Base-by-base conservation (phyloP, 2,888 invertebrate species). In the Mylabris sibirica region DNA sequence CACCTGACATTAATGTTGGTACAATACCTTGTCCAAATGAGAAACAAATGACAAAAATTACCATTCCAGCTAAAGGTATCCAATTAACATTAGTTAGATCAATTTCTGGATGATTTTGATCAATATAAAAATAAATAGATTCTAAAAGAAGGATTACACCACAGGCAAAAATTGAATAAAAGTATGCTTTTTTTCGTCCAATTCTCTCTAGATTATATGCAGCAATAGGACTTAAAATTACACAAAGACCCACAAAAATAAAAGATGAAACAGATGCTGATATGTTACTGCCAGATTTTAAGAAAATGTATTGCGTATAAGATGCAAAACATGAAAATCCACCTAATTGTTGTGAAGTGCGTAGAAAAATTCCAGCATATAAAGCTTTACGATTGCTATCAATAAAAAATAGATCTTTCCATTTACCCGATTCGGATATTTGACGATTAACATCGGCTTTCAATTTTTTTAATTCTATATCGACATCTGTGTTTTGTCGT, bases 221-320 rank as follows among this genome's bases (percentile, higher is more conserved):
- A n/a, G 77, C 76, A 6, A 69, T 66, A 17, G 75, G 49, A 63
- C 75, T 79, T 14, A 78, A 38, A n/a, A 74, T 22, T 35, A 73
- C 68, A 59, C 73, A 71, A 20, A 75, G 24, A 22, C 70, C 76
- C 26, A 74, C 68, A 66, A 75, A 79, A 14, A 80, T 74, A 22
- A 80, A 75, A 0, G 78, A 75, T 1, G 81, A 80, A 8, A 74
- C 70, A 65, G 76, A 79, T 11, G 81, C 76, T 4, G 78, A 78
- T 2, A 84, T 68, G 60, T 78, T 74, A 11, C 80, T 80, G 30
- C 82, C 82, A 12, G 82, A 78, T 75, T 80, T 77, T 59, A 77
- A 73, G 65, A 84, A 84, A 62, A 84, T 79, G 44, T 76, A 76
- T 63, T 82, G 80, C 0, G 80, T 78, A 63, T 81, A 81, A 0